These are phyloP conservation scores for Rhinoderma darwinii DNA, from an alignment of 2,113 vertebrate genomes.

Conservation along the genomic window DNA sequence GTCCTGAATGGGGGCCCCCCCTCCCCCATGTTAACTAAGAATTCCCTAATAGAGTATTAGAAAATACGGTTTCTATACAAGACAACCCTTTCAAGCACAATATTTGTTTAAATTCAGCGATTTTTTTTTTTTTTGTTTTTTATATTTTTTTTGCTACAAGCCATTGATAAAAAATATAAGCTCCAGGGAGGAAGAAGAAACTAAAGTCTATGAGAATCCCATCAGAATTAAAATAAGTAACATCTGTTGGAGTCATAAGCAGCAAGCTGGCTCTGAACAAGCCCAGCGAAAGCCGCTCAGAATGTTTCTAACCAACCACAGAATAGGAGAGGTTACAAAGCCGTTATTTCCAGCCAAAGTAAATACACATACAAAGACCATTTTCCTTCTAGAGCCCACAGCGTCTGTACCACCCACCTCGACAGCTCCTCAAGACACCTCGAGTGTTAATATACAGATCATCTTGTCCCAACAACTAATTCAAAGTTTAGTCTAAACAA, in stretches of 20 bases:
- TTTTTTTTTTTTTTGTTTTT: no score
- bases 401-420: slow-evolving; percentile 18
- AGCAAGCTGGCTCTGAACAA: not conserved
- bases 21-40: not conserved
- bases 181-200: not conserved
- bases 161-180: slow-evolving; percentile 12
- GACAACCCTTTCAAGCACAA: not conserved
- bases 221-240: slow-evolving; percentile 41
- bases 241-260: slow-evolving; percentile 50
- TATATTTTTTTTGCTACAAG: not conserved
- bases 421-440: not conserved
- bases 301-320: slow-evolving; percentile 22
- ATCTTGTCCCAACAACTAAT: not conserved
- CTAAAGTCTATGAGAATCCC: slow-evolving; percentile 33
- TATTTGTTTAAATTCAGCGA: not conserved
- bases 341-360: not conserved
- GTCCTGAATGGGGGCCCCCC: not conserved
- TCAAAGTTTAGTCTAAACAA: slow-evolving; percentile 22
- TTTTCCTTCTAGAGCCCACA: not conserved
- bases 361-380: slow-evolving; percentile 4
- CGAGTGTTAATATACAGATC: not conserved
- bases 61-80: not conserved
- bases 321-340: slow-evolving; percentile 1
- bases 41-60: not conserved
- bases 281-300: not conserved